Base-by-base conservation (phyloP, 2,113 vertebrate genomes). In the Crotalus viridis region DNA sequence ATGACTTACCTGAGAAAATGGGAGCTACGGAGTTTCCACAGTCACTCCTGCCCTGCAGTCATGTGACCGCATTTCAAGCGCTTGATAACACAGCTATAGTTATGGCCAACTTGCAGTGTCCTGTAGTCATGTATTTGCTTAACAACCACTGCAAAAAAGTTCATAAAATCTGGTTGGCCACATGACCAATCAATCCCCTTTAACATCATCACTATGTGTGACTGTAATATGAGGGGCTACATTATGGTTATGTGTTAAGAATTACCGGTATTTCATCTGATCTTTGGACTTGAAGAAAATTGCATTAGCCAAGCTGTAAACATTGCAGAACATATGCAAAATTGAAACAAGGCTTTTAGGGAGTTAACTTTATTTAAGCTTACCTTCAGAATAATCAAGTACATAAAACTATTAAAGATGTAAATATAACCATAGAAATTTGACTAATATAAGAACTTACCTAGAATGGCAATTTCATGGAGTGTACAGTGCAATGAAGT, bases 281-380 rank as follows among this genome's bases (percentile, higher is more conserved):
- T 93, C 90, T 17, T 39, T 4, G 15, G 56, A 93, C 4, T 3
- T 17, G 6, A 0, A 87, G 57, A 92, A 96, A 94, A 88, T 21
- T 57, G 13, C 13, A 69, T 96, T 94, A 89, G 93, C 10, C 3
- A 94, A 93, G 92, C 89, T 95, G 94, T 87, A 93, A 93, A 22
- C 5, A 46, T 48, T 59, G 28, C 26, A 94, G 85, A 96, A 93
- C 43, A 26, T 3, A 1, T 39, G 94, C 90, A 93, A 85, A 69
- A 94, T 33, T 0, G 64, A 52, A 39, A 93, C 5, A 19, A 4
- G 46, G 2, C 0, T 33, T 93, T 87, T 26, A 19, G 12, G 5
- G 1, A 91, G 0, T 10, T 10, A 8, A 10, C 48, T 55, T 43
- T 55, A 46, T 46, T 91, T 10, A 74, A 22, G 19, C 19, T 39